phyloP scores from a whole-genome alignment of 2,797 vertebrate genomes.

The Monodelphis domestica region DNA sequence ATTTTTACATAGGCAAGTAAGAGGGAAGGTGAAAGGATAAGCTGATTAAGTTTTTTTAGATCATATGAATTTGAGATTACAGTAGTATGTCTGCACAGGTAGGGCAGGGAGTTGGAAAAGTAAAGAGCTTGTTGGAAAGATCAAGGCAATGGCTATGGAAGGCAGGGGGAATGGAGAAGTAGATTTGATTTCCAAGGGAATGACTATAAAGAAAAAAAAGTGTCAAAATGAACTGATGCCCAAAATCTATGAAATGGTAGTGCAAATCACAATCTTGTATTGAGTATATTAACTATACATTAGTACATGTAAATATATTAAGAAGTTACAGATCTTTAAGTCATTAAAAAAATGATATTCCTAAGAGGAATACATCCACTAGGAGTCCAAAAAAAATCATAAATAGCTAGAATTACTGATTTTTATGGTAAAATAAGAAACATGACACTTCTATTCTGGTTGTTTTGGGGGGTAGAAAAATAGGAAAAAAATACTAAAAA shows the following conservation, averaged over 20 bases:
- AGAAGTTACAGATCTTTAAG: background rate
- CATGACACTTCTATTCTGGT: background rate
- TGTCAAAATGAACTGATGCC: slow-evolving; percentile 10
- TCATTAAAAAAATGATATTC: background rate
- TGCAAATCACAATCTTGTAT: slow-evolving; percentile 41
- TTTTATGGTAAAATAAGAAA: background rate
- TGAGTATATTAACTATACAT: no score
- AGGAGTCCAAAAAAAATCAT: no score
- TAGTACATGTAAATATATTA: no score
- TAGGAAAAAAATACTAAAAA: background rate
- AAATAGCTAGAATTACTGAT: background rate
- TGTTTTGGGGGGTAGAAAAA: background rate
- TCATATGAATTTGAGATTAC: slow-evolving; percentile 11
- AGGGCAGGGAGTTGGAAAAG: slow-evolving; percentile 24
- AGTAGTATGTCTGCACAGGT: background rate
- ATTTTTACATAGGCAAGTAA: background rate
- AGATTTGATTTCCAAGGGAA: slow-evolving; percentile 20
- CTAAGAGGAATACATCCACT: background rate
- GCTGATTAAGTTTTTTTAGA: background rate
- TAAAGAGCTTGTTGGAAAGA: slow-evolving; percentile 42
- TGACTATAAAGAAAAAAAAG: slow-evolving; percentile 36
- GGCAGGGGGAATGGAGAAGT: slow-evolving; percentile 10
- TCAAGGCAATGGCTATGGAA: slow-evolving; percentile 29
- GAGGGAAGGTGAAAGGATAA: background rate
- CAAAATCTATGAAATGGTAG: slow-evolving; percentile 2